Conservation (phyloP, 2,113 vertebrate genomes). For the Thermophis baileyi region DNA sequence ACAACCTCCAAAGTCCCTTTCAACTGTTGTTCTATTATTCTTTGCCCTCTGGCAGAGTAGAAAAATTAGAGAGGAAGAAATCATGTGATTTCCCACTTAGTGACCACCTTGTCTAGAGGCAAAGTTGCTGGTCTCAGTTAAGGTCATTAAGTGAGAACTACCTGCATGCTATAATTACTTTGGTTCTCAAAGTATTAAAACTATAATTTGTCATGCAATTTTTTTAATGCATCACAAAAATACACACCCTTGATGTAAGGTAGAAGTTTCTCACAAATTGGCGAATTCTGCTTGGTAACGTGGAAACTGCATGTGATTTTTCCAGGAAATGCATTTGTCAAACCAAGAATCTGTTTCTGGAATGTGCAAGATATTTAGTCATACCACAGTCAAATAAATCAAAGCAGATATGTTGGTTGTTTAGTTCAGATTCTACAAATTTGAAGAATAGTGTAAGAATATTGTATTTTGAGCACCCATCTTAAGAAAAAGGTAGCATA, state of each 20-base stretch:
- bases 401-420: constrained; percentile 55
- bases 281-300: constrained; percentile 80
- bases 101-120: neutral
- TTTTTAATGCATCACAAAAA: neutral
- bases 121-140: neutral
- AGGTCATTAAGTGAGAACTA: neutral
- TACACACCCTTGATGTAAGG: constrained; percentile 79
- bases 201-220: neutral
- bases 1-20: neutral
- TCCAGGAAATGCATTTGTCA: constrained; percentile 81
- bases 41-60: neutral
- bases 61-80: neutral
- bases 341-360: constrained; percentile 80
- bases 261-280: constrained; percentile 74
- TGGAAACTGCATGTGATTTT: constrained; percentile 84
- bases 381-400: constrained; percentile 49
- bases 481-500: neutral
- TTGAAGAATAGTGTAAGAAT: neutral
- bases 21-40: neutral
- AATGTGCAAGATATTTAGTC: constrained; percentile 67
- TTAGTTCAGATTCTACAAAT: neutral
- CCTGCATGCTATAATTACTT: neutral
- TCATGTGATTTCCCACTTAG: neutral
- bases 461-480: neutral
- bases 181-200: neutral